These are phyloP conservation scores for Eospalax fontanierii DNA, from an alignment of 2,797 vertebrate genomes.

Conservation along the genomic window DNA sequence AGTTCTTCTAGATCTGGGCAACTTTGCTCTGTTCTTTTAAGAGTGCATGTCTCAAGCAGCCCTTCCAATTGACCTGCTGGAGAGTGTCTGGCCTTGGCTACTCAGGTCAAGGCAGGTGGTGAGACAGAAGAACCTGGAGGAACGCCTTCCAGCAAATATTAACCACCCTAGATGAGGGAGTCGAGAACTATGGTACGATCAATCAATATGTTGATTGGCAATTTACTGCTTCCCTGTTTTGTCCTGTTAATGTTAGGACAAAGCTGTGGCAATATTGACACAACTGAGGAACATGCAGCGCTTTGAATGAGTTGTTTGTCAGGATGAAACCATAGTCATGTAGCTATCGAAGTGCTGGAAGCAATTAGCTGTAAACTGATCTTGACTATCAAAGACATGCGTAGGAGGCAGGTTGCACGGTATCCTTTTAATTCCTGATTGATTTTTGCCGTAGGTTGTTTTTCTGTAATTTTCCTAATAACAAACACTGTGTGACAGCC, in stretches of 20 bases:
- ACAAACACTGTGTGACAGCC: slow-evolving; percentile 67
- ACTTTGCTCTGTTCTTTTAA: background rate
- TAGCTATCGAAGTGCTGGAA: slow-evolving; percentile 65
- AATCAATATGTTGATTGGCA: slow-evolving; percentile 54
- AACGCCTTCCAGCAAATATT: slow-evolving; percentile 18
- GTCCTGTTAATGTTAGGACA: slow-evolving; percentile 46
- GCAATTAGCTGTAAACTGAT: slow-evolving; percentile 77
- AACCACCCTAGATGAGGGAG: background rate
- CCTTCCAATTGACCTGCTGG: background rate
- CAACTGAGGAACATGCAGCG: slow-evolving; percentile 10
- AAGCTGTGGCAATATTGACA: slow-evolving; percentile 66
- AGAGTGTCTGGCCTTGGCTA: background rate
- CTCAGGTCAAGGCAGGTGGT: slow-evolving; percentile 11
- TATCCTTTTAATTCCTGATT: slow-evolving; percentile 75
- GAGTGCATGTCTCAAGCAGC: background rate
- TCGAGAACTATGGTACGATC: slow-evolving; percentile 4
- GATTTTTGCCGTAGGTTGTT: slow-evolving; percentile 80
- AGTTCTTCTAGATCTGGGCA: background rate
- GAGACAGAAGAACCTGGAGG: slow-evolving; percentile 35
- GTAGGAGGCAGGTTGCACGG: slow-evolving; percentile 42
- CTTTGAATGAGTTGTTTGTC: slow-evolving; percentile 55
- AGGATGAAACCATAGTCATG: slow-evolving; percentile 44
- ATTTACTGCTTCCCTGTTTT: slow-evolving; percentile 58
- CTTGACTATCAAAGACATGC: slow-evolving; percentile 67
- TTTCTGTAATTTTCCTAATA: slow-evolving; percentile 76